A percentile compares a stretch with the other conserved stretches of the same genome.
phyloP scores from a whole-genome alignment of 1,140 invertebrate species.

The Anagrus nilaparvatae region DNA sequence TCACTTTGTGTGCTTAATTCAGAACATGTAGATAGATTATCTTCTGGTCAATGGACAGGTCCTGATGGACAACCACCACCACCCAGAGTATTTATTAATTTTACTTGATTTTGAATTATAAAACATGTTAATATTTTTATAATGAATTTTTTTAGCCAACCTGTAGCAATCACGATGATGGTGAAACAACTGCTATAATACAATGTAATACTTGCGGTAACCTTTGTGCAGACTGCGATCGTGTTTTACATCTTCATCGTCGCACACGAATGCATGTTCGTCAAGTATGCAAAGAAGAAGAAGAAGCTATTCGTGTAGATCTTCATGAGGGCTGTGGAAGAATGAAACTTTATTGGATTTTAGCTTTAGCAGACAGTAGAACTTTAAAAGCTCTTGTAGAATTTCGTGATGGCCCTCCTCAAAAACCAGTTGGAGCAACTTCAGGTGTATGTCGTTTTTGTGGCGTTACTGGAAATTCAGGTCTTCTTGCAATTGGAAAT shows the following conservation, averaged over 20 bases:
- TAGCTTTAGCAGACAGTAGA: slow-evolving; percentile 82
- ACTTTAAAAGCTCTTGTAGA: slow-evolving; percentile 91
- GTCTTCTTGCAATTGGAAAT: slow-evolving; percentile 81
- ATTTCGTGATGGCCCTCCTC: slow-evolving; percentile 66
- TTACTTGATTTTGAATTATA: slow-evolving; percentile 3
- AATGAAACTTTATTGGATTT: slow-evolving; percentile 90
- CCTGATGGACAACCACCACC: slow-evolving; percentile 48
- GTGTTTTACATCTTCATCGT: slow-evolving; percentile 85
- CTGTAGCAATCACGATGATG: slow-evolving; percentile 96
- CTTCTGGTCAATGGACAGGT: slow-evolving; percentile 59
- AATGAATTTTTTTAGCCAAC: slow-evolving; percentile 48
- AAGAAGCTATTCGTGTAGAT: slow-evolving; percentile 87
- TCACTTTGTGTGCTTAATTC: slow-evolving; percentile 86
- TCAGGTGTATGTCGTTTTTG: slow-evolving; percentile 88
- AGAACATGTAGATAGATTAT: slow-evolving; percentile 78
- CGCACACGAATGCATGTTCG: slow-evolving; percentile 77
- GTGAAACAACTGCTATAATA: slow-evolving; percentile 86
- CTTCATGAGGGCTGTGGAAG: slow-evolving; percentile 92
- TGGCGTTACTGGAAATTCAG: slow-evolving; percentile 70
- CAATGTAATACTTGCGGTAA: slow-evolving; percentile 86
- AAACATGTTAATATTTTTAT: neutral
- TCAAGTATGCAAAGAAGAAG: slow-evolving; percentile 93
- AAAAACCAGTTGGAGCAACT: slow-evolving; percentile 35
- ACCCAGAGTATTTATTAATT: slow-evolving; percentile 47
- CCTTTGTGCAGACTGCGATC: slow-evolving; percentile 90